Conservation (phyloP, 2,113 vertebrate species). For the Lipophrys pholis region DNA sequence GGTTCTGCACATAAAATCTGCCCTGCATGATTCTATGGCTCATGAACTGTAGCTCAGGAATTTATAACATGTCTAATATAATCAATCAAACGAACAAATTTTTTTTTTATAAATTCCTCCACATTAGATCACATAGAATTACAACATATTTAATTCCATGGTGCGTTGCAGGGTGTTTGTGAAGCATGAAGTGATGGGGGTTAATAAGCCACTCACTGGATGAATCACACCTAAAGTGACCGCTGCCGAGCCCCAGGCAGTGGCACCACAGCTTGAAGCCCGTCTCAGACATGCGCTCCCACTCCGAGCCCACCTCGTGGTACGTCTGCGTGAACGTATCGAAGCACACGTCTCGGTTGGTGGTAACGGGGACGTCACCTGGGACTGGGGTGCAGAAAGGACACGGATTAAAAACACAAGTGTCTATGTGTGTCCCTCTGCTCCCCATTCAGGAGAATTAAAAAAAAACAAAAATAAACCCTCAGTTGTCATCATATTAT, state of each 20-base stretch:
- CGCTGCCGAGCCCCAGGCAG: slow-evolving; percentile 95
- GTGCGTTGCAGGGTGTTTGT: slow-evolving; percentile 40
- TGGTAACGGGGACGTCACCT: slow-evolving; percentile 75
- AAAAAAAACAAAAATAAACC: no score
- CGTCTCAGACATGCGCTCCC: slow-evolving; percentile 96
- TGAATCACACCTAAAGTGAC: slow-evolving; percentile 97
- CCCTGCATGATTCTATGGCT: slow-evolving; percentile 40
- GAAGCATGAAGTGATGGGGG: slow-evolving; percentile 70
- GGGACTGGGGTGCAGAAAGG: slow-evolving; percentile 75
- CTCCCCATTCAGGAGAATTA: no score
- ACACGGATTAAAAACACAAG: no score
- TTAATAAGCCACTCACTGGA: slow-evolving; percentile 95
- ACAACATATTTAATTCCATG: slow-evolving; percentile 56
- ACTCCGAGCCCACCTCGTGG: slow-evolving; percentile 93
- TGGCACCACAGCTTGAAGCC: slow-evolving; percentile 98
- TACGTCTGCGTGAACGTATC: slow-evolving; percentile 92
- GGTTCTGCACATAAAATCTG: slow-evolving; percentile 36
- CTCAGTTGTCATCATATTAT: no score
- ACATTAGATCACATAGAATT: slow-evolving; percentile 55
- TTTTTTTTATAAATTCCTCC: slow-evolving; percentile 54
- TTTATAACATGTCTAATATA: slow-evolving; percentile 51
- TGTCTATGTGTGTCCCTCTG: no score
- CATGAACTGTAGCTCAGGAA: slow-evolving; percentile 46
- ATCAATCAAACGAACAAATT: neutral
- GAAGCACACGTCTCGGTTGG: slow-evolving; percentile 87